Conservation (phyloP, 2,797 vertebrate genomes). For the Manis javanica region DNA sequence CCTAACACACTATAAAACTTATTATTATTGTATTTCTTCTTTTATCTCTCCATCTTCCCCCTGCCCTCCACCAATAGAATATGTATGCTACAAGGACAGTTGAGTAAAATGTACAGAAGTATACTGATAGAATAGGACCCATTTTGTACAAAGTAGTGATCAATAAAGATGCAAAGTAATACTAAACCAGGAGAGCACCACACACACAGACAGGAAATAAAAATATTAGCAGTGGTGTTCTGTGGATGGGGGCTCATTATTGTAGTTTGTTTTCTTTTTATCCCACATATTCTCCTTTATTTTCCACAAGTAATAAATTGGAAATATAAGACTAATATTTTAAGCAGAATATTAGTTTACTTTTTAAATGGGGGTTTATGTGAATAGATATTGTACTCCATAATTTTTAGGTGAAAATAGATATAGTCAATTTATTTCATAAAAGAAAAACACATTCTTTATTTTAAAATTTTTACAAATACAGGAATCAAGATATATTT, state of each 20-base stretch:
- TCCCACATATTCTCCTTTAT: not conserved
- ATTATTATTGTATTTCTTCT: not conserved
- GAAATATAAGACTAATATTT: not conserved
- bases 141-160: not conserved
- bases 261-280: not conserved
- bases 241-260: not conserved
- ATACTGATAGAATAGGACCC: not conserved
- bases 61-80: not conserved
- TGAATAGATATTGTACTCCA: not conserved
- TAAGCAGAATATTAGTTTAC: not conserved
- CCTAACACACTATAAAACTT: not conserved
- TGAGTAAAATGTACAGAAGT: not conserved
- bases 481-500: not conserved
- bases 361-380: not conserved
- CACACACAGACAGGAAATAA: not conserved
- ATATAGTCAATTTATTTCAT: not conserved
- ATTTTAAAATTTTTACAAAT: not conserved
- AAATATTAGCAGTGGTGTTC: not conserved
- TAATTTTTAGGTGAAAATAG: not conserved
- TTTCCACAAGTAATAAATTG: not conserved
- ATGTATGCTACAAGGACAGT: not conserved
- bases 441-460: not conserved
- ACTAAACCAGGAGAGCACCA: not conserved
- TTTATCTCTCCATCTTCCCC: not conserved
- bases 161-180: not conserved